phyloP scores from a whole-genome alignment of 2,113 vertebrate species.

The Otis tarda region DNA sequence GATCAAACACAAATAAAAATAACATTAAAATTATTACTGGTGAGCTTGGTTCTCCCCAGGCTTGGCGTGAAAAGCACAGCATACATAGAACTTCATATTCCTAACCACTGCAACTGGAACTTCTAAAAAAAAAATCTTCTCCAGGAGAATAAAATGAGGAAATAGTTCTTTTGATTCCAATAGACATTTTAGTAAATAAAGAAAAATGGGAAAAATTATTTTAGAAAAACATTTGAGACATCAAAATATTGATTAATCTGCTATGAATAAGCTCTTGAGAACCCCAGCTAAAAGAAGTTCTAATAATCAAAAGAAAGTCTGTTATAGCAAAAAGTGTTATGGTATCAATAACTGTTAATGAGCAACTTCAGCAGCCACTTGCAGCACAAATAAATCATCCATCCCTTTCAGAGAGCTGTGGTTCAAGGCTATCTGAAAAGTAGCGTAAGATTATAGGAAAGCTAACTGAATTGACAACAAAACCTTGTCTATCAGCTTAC shows the following conservation, averaged over 20 bases:
- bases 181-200: slow-evolving; percentile 17
- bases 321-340: not conserved
- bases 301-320: slow-evolving; percentile 18
- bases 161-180: not conserved
- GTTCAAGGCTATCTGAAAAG: not conserved
- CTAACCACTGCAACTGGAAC: not conserved
- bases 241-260: not conserved
- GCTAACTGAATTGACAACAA: not conserved
- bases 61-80: not conserved
- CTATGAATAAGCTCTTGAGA: not conserved
- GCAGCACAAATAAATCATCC: slow-evolving; percentile 10
- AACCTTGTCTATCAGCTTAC: not conserved
- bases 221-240: not conserved
- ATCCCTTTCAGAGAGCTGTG: not conserved
- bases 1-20: not conserved
- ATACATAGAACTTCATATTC: not conserved
- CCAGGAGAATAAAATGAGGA: not conserved
- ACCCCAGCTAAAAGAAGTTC: not conserved
- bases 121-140: not conserved
- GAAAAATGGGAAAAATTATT: slow-evolving; percentile 31
- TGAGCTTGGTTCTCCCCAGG: not conserved
- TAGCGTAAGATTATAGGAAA: not conserved
- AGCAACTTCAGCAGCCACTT: slow-evolving; percentile 17
- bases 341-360: slow-evolving; percentile 17
- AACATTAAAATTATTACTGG: not conserved